Base-by-base conservation (phyloP, 1,140 invertebrate species). In the Meloidogyne floridensis region DNA sequence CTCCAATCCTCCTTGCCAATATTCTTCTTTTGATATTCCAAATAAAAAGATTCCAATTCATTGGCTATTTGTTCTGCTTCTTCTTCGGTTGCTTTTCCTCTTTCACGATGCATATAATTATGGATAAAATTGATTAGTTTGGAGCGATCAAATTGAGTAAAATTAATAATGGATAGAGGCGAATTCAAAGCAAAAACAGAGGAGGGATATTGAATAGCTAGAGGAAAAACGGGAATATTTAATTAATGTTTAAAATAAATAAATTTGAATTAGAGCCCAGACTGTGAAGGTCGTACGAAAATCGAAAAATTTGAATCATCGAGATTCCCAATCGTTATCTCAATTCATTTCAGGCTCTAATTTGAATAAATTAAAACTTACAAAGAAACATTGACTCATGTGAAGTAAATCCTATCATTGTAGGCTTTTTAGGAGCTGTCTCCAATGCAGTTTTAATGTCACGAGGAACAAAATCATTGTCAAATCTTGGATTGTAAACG, bases 401-500 rank as follows among this genome's bases (percentile, higher is more conserved):
- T 6, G 71, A 59, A 42, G 54, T 85, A 73, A 84, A 85, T 18
- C 84, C 84, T 13, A 87, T 84, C 13, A 87, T 2, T 2, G 86
- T 84, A 32, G 84, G 84, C 77, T 86, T 86, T 75, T 77, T 71
- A 11, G 86, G 47, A 18, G 43, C 70, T n/a, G 70, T 69, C 8
- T 73, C 18, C 9, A 80, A 54, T 11, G 59, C 59, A 3, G 53
- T 13, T 47, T 69, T 20, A 81, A 84, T 65, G 11, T 43, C 78
- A 42, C 71, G 65, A 11, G 78, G 69, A 69, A 85, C 76, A 51
- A 85, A 86, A 71, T 85, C 81, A 42, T 83, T 76, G 76, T 85
- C 84, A 20, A 78, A 32, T 11, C 84, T 86, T n/a, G 84, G 84
- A 54, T 87, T 87, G 77, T 74, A 85, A 4, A 32, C 75, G 18